Evolutionary conservation across 1,140 invertebrate genomes (phyloP), one percentile per base, ranked within the genome.

Genomic region (Pararge aegeria): DNA sequence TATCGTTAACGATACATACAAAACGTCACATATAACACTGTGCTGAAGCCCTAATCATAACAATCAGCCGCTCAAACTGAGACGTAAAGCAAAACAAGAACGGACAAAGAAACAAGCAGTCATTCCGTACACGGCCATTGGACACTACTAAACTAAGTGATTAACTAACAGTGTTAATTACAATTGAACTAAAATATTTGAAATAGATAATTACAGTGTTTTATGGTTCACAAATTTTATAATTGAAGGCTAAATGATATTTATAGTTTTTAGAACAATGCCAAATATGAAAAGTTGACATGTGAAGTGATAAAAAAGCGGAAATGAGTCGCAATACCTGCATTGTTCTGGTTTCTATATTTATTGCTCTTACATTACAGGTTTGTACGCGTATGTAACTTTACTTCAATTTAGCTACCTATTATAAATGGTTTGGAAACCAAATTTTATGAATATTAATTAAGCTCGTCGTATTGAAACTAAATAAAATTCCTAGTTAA

Each of bases 291-390:
- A 18, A 46, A 56, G 53, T 56, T 66, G 59, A 61, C 34, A 58
- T 57, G 56, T 55, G 48, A 54, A 57, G 55, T 48, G 49, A 27
- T 44, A 46, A 13, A 7, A 37, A 54, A 59, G 24, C 20, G 64
- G 76, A 75, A 69, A 87, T 87, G 83, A 73, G 66, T 78, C 77
- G 80, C 44, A 66, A 67, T 34, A 70, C 64, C 38, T 60, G 78
- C 55, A 61, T 80, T 60, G 66, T 76, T 51, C 46, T 81, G 24
- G 64, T 64, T 53, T 68, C 66, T 29, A 52, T 73, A 38, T 68
- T 76, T 50, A 48, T 78, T 53, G 80, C 66, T 20, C 51, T 78
- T n/a, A 83, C 75, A 16, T 65, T 83, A 42, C 78, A 84, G 77
- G 83, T 87, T 44, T 66, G 56, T 54, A 34, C 16, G 46, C 24